A percentile compares a stretch with the other conserved stretches of the same genome.
phyloP scores from a whole-genome alignment of 2,888 invertebrate species.

The Tinea semifulvella region DNA sequence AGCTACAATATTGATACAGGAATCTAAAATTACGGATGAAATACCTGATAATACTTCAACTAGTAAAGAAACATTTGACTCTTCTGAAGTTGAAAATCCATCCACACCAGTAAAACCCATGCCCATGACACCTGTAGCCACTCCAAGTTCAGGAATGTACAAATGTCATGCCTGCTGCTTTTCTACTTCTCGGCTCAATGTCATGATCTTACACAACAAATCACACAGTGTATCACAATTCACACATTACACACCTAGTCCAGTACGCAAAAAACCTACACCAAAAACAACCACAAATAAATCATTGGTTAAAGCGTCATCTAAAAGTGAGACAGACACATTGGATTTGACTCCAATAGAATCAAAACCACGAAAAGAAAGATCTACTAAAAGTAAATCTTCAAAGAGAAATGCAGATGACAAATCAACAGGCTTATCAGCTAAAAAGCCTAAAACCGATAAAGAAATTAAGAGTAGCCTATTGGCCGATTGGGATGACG shows the following conservation, averaged over 20 bases:
- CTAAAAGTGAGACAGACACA: slow-evolving; percentile 34
- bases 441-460: slow-evolving; percentile 64
- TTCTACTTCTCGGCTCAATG: slow-evolving; percentile 73
- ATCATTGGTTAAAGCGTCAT: slow-evolving; percentile 1
- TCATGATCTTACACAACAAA: slow-evolving; percentile 77
- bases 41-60: slow-evolving; percentile 34
- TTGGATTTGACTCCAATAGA: slow-evolving; percentile 30
- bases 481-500: slow-evolving; percentile 82
- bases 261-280: slow-evolving; percentile 39
- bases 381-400: slow-evolving; percentile 37
- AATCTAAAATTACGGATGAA: slow-evolving; percentile 32
- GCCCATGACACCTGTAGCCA: slow-evolving; percentile 21
- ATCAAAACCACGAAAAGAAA: slow-evolving; percentile 35
- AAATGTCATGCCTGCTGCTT: slow-evolving; percentile 73
- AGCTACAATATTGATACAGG: slow-evolving; percentile 71
- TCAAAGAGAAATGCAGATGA: slow-evolving; percentile 51
- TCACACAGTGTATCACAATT: slow-evolving; percentile 70
- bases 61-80: slow-evolving; percentile 24
- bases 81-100: slow-evolving; percentile 19
- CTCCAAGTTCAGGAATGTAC: slow-evolving; percentile 49
- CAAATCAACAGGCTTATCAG: slow-evolving; percentile 28
- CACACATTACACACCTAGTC: slow-evolving; percentile 51
- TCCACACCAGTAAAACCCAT: not conserved
- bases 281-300: slow-evolving; percentile 22
- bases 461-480: slow-evolving; percentile 74